These are phyloP conservation scores for Chrysomela aeneicollis DNA, from an alignment of 2,888 invertebrate species.

Conservation along the genomic window DNA sequence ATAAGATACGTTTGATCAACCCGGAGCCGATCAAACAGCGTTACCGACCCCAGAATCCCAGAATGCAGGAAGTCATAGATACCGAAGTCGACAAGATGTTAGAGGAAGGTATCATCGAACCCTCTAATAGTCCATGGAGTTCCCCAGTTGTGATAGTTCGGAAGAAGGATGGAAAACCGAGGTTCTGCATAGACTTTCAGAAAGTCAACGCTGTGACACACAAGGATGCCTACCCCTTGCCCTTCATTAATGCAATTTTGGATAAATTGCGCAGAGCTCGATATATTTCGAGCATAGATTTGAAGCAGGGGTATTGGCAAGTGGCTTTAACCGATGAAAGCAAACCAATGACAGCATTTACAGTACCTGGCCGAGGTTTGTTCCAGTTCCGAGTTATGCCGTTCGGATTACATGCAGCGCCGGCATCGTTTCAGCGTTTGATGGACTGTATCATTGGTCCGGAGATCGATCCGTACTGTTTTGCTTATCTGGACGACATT, in stretches of 20 bases:
- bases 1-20: slow-evolving; percentile 16
- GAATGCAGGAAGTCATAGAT: slow-evolving; percentile 28
- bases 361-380: slow-evolving; percentile 45
- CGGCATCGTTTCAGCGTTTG: not conserved
- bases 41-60: slow-evolving; percentile 23
- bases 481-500: slow-evolving; percentile 6
- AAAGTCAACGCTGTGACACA: slow-evolving; percentile 29
- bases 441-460: not conserved
- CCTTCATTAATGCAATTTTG: slow-evolving; percentile 43
- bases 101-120: slow-evolving; percentile 27
- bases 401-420: slow-evolving; percentile 47
- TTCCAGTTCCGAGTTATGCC: slow-evolving; percentile 50
- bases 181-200: slow-evolving; percentile 39
- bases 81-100: slow-evolving; percentile 32
- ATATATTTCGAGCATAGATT: slow-evolving; percentile 36
- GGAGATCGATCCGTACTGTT: not conserved
- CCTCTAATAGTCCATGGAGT: slow-evolving; percentile 36
- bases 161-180: slow-evolving; percentile 32
- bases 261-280: slow-evolving; percentile 42
- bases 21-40: slow-evolving; percentile 28
- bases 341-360: slow-evolving; percentile 45
- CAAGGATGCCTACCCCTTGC: slow-evolving; percentile 45
- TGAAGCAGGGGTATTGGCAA: slow-evolving; percentile 50
- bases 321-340: slow-evolving; percentile 28
- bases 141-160: slow-evolving; percentile 30